These are phyloP conservation scores for Drosophila trapezifrons DNA, from an alignment of 1,140 invertebrate species.

Conservation along the genomic window DNA sequence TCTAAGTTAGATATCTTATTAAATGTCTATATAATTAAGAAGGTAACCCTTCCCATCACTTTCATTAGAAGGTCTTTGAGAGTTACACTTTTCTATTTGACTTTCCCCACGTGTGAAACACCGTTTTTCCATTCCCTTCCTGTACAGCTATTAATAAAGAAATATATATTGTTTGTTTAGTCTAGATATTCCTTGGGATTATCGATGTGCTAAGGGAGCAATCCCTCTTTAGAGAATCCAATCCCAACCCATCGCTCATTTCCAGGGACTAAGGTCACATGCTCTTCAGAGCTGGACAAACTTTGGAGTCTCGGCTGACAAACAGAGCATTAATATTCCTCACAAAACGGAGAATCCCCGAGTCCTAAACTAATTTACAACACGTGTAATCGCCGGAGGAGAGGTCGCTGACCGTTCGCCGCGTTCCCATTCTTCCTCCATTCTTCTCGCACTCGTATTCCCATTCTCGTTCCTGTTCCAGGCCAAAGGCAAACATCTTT, in stretches of 20 bases:
- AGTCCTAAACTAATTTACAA: slow-evolving; percentile 81
- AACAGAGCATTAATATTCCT: slow-evolving; percentile 73
- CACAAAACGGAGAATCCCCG: slow-evolving; percentile 30
- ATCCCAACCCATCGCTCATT: slow-evolving; percentile 9
- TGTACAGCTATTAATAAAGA: neutral
- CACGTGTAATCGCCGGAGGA: slow-evolving; percentile 70
- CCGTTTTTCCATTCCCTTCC: neutral
- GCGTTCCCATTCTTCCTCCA: slow-evolving; percentile 37
- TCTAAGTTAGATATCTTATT: too few relatives aligned
- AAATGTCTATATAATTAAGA: neutral
- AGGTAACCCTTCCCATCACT: neutral
- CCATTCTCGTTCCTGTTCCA: slow-evolving; percentile 49
- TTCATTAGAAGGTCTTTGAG: neutral
- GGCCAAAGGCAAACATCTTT: slow-evolving; percentile 70
- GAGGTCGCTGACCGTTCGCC: slow-evolving; percentile 72
- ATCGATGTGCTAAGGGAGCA: slow-evolving; percentile 1
- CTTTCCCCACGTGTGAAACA: slow-evolving; percentile 5
- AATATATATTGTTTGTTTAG: neutral
- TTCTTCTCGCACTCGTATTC: slow-evolving; percentile 31
- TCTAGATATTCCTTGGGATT: slow-evolving; percentile 1
- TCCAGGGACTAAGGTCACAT: slow-evolving; percentile 21
- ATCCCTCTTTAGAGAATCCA: neutral
- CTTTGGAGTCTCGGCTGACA: slow-evolving; percentile 28
- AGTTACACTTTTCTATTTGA: neutral
- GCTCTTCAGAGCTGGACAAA: slow-evolving; percentile 18